Evolutionary conservation across 1,140 invertebrate genomes (phyloP).

Genomic region (Grapholita molesta): DNA sequence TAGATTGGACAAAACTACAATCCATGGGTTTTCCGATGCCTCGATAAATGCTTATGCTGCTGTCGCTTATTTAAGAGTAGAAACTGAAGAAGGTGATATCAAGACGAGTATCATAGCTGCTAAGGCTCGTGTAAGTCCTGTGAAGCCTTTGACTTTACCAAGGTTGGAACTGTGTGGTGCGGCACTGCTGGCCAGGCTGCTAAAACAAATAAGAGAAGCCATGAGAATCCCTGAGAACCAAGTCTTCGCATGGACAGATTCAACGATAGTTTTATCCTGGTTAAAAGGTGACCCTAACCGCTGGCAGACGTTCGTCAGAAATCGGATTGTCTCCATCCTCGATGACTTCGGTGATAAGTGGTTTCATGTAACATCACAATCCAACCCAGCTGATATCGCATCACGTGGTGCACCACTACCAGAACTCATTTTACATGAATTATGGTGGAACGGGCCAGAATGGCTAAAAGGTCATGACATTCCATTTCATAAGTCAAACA

Average conservation of each 20-base stretch:
- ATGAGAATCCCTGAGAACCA: constrained; percentile 18
- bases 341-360: constrained; percentile 33
- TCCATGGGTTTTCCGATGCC: constrained; percentile 31
- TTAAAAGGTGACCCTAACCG: constrained; percentile 33
- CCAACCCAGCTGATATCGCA: constrained; percentile 52
- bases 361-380: constrained; percentile 36
- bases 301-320: constrained; percentile 36
- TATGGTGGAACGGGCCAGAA: constrained; percentile 57
- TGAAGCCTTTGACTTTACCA: constrained; percentile 50
- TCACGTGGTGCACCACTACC: constrained; percentile 38
- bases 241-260: constrained; percentile 48
- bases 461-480: constrained; percentile 18
- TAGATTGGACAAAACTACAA: neutral
- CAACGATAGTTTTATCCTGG: constrained; percentile 48
- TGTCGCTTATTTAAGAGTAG: constrained; percentile 38
- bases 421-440: constrained; percentile 28
- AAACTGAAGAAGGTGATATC: constrained; percentile 22
- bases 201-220: constrained; percentile 22
- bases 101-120: constrained; percentile 40
- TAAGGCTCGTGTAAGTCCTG: constrained; percentile 59
- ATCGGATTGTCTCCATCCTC: constrained; percentile 49
- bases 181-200: constrained; percentile 33
- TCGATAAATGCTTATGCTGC: constrained; percentile 27
- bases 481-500: neutral
- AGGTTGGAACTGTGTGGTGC: constrained; percentile 54